These are phyloP conservation scores for Hassar affinis DNA, from an alignment of 2,113 vertebrate species.

Conservation along the genomic window DNA sequence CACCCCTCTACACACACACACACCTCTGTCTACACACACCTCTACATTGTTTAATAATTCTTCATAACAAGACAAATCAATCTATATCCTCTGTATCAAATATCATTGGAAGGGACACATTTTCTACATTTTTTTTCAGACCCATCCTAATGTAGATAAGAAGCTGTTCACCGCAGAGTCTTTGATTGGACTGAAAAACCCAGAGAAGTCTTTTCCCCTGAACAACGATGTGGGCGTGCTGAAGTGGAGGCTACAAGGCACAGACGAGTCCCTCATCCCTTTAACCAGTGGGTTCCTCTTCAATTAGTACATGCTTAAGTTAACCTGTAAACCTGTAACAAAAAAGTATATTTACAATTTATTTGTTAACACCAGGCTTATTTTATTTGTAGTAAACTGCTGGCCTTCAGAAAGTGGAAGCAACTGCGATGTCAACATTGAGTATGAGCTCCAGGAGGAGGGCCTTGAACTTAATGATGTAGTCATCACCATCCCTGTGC, in stretches of 20 bases:
- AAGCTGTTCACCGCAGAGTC: constrained; percentile 93
- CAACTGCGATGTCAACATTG: constrained; percentile 94
- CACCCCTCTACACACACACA: no score
- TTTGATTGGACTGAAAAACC: constrained; percentile 91
- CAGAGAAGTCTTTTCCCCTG: constrained; percentile 94
- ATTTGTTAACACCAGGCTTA: not conserved
- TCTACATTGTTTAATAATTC: not conserved
- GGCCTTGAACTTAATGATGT: constrained; percentile 92
- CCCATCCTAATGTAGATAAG: constrained; percentile 98
- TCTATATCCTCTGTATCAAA: not conserved
- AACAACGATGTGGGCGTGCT: constrained; percentile 92
- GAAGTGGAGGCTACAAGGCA: constrained; percentile 95
- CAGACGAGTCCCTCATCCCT: constrained; percentile 93
- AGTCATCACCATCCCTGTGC: constrained; percentile 89
- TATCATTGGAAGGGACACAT: not conserved
- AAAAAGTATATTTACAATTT: not conserved
- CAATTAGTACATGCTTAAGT: not conserved
- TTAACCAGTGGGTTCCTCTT: constrained; percentile 83
- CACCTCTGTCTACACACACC: not conserved
- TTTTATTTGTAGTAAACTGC: constrained; percentile 87
- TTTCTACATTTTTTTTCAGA: constrained; percentile 68
- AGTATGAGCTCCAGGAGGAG: constrained; percentile 94
- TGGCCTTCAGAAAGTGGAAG: constrained; percentile 96
- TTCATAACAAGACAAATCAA: not conserved
- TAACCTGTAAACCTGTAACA: not conserved